Evolutionary conservation across 1,140 invertebrate genomes (phyloP), one percentile per base, ranked within the genome.

Genomic region (Kradibia gibbosae): DNA sequence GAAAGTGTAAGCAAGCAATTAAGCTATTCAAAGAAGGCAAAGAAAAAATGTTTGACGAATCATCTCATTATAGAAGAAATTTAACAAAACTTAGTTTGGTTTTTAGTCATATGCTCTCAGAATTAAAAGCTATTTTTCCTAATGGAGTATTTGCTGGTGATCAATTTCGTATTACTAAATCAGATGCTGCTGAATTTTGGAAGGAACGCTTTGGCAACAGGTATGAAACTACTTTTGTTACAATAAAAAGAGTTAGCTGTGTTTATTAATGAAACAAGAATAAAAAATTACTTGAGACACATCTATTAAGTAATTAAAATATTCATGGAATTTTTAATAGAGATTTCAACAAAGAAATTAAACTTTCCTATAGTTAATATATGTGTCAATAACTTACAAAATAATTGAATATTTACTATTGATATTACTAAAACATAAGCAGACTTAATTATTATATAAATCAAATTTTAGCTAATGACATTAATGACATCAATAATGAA

Each of bases 61-160:
- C 96, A 82, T 99, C 98, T 0, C 96, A 98, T 87, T 99, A 97
- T 88, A 93, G 99, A 83, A 93, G 98, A 83, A 99, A 99, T 92
- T 92, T 99, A 84, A 99, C 98, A 31, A 99, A 99, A 93, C 94
- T 99, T 48, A 99, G 98, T 91, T 94, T 99, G 83, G 98, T 99
- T 71, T 99, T 99, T 92, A 99, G 98, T 90, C 99, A 99, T 93
- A 99, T 99, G 98, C 93, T 99, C 81, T 98, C 97, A 89, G 99
- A 99, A 92, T 92, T 99, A 50, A 99, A 99, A 91, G 98, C 99
- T 25, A 96, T 99, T 84, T 99, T 99, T 92, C 98, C 98, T 0
- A 96, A 96, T 91, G 98, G 98, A 36, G 94, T 95, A 20, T 99
- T 99, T 92, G 96, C 97, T 65, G 98, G 98, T 25, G 98, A 99